phyloP scores from a whole-genome alignment of 2,888 invertebrate genomes.

The Chaetogeoica ovagalla region DNA sequence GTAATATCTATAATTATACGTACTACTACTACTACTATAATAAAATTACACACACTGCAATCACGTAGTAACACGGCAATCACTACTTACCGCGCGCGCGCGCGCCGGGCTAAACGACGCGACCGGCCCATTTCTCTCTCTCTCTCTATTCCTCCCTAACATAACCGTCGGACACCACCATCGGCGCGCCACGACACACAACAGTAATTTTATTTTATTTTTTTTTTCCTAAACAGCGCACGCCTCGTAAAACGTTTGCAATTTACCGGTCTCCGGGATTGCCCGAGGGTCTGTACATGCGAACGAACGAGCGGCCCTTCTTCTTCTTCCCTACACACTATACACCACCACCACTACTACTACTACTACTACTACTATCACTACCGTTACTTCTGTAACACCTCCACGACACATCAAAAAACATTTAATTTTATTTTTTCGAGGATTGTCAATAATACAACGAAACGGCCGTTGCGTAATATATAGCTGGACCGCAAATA shows the following conservation, averaged over 20 bases:
- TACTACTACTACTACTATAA: neutral
- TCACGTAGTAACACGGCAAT: constrained; percentile 42
- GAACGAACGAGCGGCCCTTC: no score
- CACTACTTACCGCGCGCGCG: no score
- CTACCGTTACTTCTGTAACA: neutral
- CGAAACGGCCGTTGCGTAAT: neutral
- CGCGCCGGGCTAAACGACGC: constrained; percentile 30
- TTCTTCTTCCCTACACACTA: constrained; percentile 13
- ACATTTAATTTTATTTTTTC: constrained; percentile 23
- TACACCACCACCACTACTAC: neutral
- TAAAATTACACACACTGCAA: constrained; percentile 33
- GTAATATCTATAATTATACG: constrained; percentile 50
- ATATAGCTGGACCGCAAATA: no score
- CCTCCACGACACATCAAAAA: neutral
- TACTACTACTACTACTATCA: no score
- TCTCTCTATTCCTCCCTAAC: neutral
- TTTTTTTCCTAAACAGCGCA: constrained; percentile 27
- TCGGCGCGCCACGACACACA: neutral
- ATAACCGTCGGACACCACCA: no score
- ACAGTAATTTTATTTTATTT: no score
- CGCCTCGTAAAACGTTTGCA: constrained; percentile 39
- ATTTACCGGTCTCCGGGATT: constrained; percentile 25
- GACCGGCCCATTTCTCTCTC: constrained; percentile 35
- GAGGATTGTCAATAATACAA: constrained; percentile 17
- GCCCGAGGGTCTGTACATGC: constrained; percentile 20